Base-by-base conservation (phyloP, 2,888 invertebrate species). In the Ormyrus labotus region DNA sequence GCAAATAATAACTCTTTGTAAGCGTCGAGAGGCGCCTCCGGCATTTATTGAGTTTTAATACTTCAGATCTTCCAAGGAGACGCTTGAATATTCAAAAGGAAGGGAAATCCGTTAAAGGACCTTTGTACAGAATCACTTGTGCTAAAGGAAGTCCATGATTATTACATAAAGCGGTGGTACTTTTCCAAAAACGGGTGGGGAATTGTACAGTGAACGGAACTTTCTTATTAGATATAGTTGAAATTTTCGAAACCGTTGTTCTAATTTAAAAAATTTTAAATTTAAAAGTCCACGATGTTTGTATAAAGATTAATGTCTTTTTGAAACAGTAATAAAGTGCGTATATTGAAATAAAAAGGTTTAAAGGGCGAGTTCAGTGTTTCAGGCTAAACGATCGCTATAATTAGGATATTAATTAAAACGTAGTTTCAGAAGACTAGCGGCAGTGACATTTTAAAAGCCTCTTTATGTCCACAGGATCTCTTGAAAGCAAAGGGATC, bases 381-480 rank as follows among this genome's bases (percentile, higher is more conserved):
- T 13, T 13, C 13, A 13, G 13, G 13, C 13, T 50, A 55, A 77
- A 53, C 48, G 65, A 71, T 57, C 45, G 34, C 8, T 48, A 10
- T 11, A 60, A 68, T 67, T 73, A 13, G 13, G 13, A 13, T 13
- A 57, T 78, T 72, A 68, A 78, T 55, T 48, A 68, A 55, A 48
- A 8, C 19, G 53, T 61, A 72, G 7, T 78, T 51, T 51, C 19
- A 9, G 47, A 57, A 9, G 51, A 78, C 10, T 5, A 51, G 57
- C 34, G 50, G 6, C 57, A 64, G 51, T 79, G 74, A 79, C 69
- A 47, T 79, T 79, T 79, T 74, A 79, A 79, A 74, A 74, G 79
- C 74, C 19, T 48, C 63, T 68, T 57, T n/a, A 9, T 64, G 69
- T 74, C 74, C 69, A 47, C 61, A 55, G 61, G 55, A 58, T 68